Conservation (phyloP, 2,113 vertebrate genomes). For the Marmota monax region DNA sequence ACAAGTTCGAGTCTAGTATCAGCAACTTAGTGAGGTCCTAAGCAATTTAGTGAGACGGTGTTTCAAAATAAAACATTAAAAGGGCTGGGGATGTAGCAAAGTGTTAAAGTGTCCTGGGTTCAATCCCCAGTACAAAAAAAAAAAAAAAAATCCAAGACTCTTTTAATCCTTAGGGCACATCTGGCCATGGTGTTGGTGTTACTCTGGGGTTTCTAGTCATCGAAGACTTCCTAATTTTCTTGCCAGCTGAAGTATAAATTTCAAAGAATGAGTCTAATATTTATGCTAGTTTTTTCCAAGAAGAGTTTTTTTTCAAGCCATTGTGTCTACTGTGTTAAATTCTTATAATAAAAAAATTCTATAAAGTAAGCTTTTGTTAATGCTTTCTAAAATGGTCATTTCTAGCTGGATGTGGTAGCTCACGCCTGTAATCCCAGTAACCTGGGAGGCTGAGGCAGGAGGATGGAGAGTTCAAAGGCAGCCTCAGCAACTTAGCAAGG, state of each 20-base stretch:
- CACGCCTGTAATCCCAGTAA: no score
- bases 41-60: no score
- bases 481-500: no score
- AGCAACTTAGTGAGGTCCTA: no score
- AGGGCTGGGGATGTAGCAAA: no score
- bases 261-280: neutral
- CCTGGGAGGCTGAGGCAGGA: no score
- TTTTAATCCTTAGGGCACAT: neutral
- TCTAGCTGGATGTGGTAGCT: no score
- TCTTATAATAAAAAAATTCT: neutral
- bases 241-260: neutral
- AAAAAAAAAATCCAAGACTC: neutral
- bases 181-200: neutral
- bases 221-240: neutral
- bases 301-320: neutral
- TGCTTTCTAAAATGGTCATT: neutral
- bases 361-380: neutral
- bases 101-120: no score
- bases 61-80: no score
- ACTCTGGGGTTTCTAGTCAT: neutral
- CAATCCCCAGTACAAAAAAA: no score
- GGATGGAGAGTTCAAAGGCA: no score
- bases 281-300: neutral
- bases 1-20: no score
- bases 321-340: neutral